Conservation (phyloP, 2,888 invertebrate species). For the Thumatha senex region DNA sequence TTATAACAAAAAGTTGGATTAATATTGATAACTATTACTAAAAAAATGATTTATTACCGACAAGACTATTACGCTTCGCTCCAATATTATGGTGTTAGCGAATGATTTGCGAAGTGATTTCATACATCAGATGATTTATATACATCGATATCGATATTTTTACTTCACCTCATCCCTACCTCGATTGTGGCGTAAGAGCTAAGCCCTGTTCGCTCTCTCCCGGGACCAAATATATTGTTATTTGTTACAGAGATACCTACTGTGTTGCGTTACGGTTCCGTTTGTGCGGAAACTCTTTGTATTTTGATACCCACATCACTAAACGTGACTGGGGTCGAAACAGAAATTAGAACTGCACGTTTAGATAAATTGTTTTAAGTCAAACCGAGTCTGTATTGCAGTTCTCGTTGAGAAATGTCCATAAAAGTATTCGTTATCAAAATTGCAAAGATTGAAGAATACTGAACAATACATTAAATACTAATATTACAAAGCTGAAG, state of each 20-base stretch:
- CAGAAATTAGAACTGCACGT: not conserved
- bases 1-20: too few relatives aligned
- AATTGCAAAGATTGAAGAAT: too few relatives aligned
- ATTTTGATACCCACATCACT: slow-evolving; percentile 32
- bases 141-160: too few relatives aligned
- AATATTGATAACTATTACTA: too few relatives aligned
- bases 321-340: not conserved
- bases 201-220: slow-evolving; percentile 69
- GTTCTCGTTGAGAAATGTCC: too few relatives aligned
- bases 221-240: slow-evolving; percentile 74
- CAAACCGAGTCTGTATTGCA: not conserved
- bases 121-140: not conserved
- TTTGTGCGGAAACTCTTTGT: slow-evolving; percentile 27
- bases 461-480: too few relatives aligned
- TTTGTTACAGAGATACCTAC: slow-evolving; percentile 56
- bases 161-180: slow-evolving; percentile 36
- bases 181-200: slow-evolving; percentile 59
- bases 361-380: not conserved
- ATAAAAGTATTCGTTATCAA: too few relatives aligned
- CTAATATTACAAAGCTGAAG: too few relatives aligned
- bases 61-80: too few relatives aligned
- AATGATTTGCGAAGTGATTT: not conserved
- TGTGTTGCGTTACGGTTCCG: slow-evolving; percentile 29
- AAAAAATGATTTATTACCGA: too few relatives aligned
- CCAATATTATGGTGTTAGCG: too few relatives aligned